A percentile compares a stretch with the other conserved stretches of the same genome.
Evolutionary conservation across 2,797 vertebrate species (phyloP).

Genomic region (Etheostoma nigrum): DNA sequence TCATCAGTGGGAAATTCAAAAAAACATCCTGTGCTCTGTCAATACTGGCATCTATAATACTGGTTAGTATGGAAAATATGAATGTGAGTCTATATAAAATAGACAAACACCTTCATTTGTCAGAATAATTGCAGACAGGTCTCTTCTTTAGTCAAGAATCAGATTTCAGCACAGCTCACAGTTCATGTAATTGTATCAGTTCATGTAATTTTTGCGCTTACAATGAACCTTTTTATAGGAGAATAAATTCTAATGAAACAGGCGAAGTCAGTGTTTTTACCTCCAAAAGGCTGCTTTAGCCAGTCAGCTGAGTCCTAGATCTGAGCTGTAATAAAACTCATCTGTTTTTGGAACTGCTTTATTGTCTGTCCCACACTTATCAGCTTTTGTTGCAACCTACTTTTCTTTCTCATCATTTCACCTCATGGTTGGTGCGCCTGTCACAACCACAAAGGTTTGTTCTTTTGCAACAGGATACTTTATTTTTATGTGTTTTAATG

Average conservation of each 20-base stretch:
- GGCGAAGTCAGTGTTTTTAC: conserved; percentile 5
- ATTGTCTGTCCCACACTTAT: conserved; percentile 11
- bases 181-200: too few relatives aligned
- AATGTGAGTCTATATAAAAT: not conserved
- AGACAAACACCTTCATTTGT: not conserved
- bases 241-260: conserved; percentile 6
- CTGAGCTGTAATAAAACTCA: conserved; percentile 24
- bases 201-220: not conserved
- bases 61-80: not conserved
- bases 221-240: not conserved
- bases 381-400: conserved; percentile 13
- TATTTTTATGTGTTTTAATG: conserved; percentile 6
- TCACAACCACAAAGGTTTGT: conserved; percentile 43
- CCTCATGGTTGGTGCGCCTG: conserved; percentile 24
- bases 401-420: conserved; percentile 13
- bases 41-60: not conserved
- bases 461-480: not conserved
- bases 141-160: not conserved
- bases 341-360: conserved; percentile 4
- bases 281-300: not conserved
- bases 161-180: not conserved
- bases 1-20: not conserved
- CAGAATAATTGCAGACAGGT: not conserved
- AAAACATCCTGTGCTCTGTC: not conserved
- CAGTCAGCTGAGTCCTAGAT: conserved; percentile 10